Percentiles rank a stretch among this genome's conserved stretches.
These are phyloP conservation scores for Dendrolimus kikuchii DNA, from an alignment of 1,140 invertebrate species.

Conservation along the genomic window DNA sequence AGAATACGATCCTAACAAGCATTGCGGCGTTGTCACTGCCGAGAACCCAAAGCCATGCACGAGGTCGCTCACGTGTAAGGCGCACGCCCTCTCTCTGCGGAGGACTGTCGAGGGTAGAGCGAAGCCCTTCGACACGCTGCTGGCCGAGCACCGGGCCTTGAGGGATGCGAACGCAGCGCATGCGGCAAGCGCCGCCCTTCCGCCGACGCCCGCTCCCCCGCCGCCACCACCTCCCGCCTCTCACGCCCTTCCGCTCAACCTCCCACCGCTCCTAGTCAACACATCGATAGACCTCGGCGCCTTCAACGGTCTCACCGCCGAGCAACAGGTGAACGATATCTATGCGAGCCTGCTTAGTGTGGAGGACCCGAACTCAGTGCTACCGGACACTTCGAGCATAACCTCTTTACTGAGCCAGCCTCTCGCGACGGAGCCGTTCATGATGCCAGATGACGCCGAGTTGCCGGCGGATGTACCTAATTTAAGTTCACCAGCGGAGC, in stretches of 20 bases:
- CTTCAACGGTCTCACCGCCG: conserved; percentile 49
- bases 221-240: conserved; percentile 15
- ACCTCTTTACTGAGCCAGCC: conserved; percentile 48
- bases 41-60: conserved; percentile 84
- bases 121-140: conserved; percentile 85
- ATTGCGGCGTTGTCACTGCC: conserved; percentile 83
- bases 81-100: conserved; percentile 83
- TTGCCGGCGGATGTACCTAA: conserved; percentile 24
- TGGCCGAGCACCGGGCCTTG: conserved; percentile 83
- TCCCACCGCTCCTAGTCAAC: conserved; percentile 49
- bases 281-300: conserved; percentile 36
- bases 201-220: conserved; percentile 10
- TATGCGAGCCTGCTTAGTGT: conserved; percentile 49
- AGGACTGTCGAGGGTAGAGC: conserved; percentile 81
- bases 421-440: conserved; percentile 33
- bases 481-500: conserved; percentile 23
- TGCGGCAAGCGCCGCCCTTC: conserved; percentile 19
- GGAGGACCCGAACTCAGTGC: conserved; percentile 38
- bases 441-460: conserved; percentile 44
- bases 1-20: conserved; percentile 86
- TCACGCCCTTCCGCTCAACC: conserved; percentile 19
- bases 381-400: conserved; percentile 47
- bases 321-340: conserved; percentile 58
- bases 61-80: conserved; percentile 87
- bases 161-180: conserved; percentile 30